These are phyloP conservation scores for Oceanodroma tethys DNA, from an alignment of 2,113 vertebrate genomes.

Conservation along the genomic window DNA sequence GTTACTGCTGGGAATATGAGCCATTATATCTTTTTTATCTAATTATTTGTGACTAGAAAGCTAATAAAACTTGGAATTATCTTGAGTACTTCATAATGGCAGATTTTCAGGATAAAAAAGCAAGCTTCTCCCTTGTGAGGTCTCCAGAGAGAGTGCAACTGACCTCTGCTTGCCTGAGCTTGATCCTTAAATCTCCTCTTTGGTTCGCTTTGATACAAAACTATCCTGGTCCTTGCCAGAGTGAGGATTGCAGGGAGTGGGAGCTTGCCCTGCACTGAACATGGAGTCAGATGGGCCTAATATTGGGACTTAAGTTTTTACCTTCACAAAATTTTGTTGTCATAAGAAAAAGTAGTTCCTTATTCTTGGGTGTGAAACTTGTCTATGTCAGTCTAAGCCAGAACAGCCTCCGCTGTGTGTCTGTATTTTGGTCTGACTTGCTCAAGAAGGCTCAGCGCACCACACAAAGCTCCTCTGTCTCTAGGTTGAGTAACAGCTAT, in stretches of 20 bases:
- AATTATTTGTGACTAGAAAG: background rate
- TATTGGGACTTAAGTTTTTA: background rate
- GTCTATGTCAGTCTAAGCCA: constrained; percentile 24
- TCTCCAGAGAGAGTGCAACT: background rate
- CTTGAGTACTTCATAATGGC: background rate
- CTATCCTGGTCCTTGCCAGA: background rate
- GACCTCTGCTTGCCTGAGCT: background rate
- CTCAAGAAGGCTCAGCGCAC: constrained; percentile 13
- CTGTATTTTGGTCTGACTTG: constrained; percentile 62
- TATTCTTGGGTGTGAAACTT: constrained; percentile 56
- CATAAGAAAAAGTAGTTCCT: constrained; percentile 53
- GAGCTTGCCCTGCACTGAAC: background rate
- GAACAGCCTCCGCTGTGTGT: constrained; percentile 21
- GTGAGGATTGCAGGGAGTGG: background rate
- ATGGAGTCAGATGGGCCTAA: background rate
- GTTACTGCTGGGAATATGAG: background rate
- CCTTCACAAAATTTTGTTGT: constrained; percentile 22
- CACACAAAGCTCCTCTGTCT: constrained; percentile 77
- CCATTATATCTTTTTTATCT: background rate
- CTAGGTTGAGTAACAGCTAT: constrained; percentile 70
- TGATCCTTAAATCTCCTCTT: background rate
- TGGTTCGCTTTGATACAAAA: background rate
- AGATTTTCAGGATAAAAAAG: background rate
- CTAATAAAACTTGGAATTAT: background rate
- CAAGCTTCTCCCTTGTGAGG: background rate